Base-by-base conservation (phyloP, 2,797 vertebrate species). In the Otolemur crassicaudatus region DNA sequence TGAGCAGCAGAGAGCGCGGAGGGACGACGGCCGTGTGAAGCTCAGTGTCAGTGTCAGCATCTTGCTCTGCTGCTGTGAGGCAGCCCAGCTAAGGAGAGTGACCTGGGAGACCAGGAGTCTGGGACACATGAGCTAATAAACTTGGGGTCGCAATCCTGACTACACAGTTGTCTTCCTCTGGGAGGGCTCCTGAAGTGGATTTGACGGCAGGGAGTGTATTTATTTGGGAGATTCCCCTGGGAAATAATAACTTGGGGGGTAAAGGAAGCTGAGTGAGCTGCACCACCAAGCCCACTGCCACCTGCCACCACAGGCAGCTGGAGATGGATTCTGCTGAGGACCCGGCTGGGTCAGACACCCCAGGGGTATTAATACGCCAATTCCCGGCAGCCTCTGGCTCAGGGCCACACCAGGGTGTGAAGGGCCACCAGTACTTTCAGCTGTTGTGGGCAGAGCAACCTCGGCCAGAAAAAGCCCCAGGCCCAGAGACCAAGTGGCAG, bases 21-120 rank as follows among this genome's bases (percentile, higher is more conserved):
- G 12, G 5, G 0, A 9, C 27, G 14, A 4, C 0, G 4, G 46
- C 25, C 7, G 0, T 12, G 31, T 23, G 13, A 43, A 20, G 49
- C 10, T 29, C 10, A 16, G 5, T 27, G 31, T 69, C 49, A 12
- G 53, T 6, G 2, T 27, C 10, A 58, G n/a, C 19, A 12, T 25
- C 9, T 25, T 25, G 1, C 29, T 0, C 3, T 8, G 27, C 67
- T 61, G n/a, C 7, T 8, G n/a, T 20, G 8, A 43, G n/a, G 12
- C 14, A 40, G 46, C 27, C 14, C 8, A 20, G 63, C 70, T 27
- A 10, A 13, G 4, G 1, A 2, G 29, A 40, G 84, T 29, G 31
- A 16, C 20, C 11, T 13, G 37, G n/a, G 20, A 11, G 22, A 20
- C 2, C 7, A 46, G 56, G 49, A 65, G 13, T 14, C 49, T 27